Conservation (phyloP, 2,797 vertebrate species). For the Myotis daubentonii region DNA sequence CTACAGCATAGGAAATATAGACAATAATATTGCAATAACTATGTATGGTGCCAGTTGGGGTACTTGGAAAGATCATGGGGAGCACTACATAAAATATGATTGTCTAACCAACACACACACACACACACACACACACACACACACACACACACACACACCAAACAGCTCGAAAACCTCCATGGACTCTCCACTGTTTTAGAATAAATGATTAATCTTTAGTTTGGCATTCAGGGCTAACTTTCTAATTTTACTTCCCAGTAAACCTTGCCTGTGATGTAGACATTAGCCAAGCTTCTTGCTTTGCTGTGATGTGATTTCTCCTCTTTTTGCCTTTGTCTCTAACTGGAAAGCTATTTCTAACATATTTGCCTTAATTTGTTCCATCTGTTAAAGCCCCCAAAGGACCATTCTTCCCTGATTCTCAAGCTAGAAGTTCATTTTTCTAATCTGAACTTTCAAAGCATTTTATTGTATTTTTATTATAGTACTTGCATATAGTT, state of each 20-base stretch:
- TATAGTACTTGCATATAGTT: neutral
- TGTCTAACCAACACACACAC: no score
- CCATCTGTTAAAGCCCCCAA: neutral
- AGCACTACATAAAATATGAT: neutral
- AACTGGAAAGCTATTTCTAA: neutral
- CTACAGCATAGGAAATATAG: neutral
- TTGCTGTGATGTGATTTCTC: neutral
- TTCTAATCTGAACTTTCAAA: conserved; percentile 11
- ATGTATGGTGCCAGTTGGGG: neutral
- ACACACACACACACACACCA: no score
- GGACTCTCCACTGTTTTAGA: neutral
- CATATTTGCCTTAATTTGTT: neutral
- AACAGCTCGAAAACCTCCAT: neutral
- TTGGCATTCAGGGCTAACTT: neutral
- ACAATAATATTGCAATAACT: neutral
- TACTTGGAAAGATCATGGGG: neutral
- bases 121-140: no score
- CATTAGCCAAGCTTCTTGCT: neutral
- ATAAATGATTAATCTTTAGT: neutral
- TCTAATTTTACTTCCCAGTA: neutral
- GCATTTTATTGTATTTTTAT: conserved; percentile 5
- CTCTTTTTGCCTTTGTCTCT: neutral
- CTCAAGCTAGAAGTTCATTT: neutral
- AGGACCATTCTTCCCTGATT: neutral
- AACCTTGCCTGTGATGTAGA: neutral